Base-by-base conservation (phyloP, 2,797 vertebrate species). In the Phyllotis vaccarum region DNA sequence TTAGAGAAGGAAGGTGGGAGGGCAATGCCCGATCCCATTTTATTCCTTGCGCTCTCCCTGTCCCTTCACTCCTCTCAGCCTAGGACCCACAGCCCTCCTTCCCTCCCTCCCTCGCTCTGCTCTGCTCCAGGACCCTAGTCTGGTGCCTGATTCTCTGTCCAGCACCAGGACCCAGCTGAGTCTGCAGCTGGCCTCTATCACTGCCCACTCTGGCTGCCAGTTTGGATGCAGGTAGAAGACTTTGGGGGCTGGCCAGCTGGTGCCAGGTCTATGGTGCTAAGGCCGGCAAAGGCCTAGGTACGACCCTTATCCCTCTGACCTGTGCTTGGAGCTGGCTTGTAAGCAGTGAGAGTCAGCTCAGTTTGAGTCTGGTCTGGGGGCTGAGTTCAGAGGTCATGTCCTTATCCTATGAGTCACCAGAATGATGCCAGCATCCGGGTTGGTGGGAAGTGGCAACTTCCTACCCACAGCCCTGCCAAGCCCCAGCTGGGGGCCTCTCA, bases 261-360 rank as follows among this genome's bases (percentile, higher is more conserved):
- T 93, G 89, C 95, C 95, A 92, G 95, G 88, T 83, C 68, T 96
- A 93, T 58, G 97, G 97, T 97, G 96, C 97, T 98, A 96, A 95
- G 96, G 91, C 94, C 95, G 91, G 31, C 24, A 40, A 83, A 89
- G 91, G 75, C 79, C 89, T 40, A 17, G 49, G n/a, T 74, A 89
- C 58, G 75, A 43, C 43, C 70, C 37, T 31, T 66, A 40, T 66
- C 19, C 17, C 81, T 68, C 46, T 74, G 64, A 68, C 46, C 75
- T 68, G 52, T 34, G 24, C 78, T 68, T 12, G 2, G 58, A 76
- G 58, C 40, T 46, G 75, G 58, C 81, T 90, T 72, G 86, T 40
- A 2, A 90, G 88, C 68, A n/a, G n/a, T 16, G n/a, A 46, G 27
- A 29, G 49, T 68, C 87, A 40, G 95, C 52, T 79, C 4, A 14